phyloP scores from a whole-genome alignment of 2,113 vertebrate genomes.

The Nothoprocta pentlandii region DNA sequence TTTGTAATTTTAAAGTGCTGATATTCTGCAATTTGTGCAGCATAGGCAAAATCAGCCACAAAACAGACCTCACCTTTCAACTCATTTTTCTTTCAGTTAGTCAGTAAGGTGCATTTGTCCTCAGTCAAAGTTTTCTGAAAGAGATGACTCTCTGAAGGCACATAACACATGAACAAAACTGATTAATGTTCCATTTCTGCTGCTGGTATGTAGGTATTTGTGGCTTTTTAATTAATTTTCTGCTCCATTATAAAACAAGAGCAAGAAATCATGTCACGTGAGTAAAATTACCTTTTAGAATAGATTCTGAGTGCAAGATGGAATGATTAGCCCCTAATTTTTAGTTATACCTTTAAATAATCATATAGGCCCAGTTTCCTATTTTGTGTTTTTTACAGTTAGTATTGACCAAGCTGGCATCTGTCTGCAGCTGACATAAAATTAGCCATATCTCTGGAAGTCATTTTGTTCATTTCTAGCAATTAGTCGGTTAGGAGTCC shows the following conservation, averaged over 20 bases:
- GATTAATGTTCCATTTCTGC: not conserved
- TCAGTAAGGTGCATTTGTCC: not conserved
- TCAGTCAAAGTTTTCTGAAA: not conserved
- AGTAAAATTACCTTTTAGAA: not conserved
- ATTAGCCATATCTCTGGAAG: not conserved
- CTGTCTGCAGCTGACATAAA: not conserved
- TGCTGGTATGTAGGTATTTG: not conserved
- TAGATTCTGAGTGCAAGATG: not conserved
- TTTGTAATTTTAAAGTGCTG: constrained; percentile 48
- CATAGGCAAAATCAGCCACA: not conserved
- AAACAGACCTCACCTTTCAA: not conserved
- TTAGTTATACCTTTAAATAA: not conserved
- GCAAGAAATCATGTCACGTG: not conserved
- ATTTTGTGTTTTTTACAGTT: not conserved
- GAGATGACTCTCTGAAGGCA: not conserved
- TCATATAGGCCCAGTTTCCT: not conserved
- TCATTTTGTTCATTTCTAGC: not conserved
- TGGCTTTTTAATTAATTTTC: not conserved
- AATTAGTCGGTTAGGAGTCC: not conserved
- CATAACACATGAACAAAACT: not conserved
- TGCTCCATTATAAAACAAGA: not conserved
- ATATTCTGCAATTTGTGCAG: constrained; percentile 49
- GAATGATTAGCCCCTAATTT: not conserved
- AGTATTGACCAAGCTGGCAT: not conserved
- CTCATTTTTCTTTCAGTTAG: not conserved